Conservation (phyloP, 2,797 vertebrate species). For the Falco rusticolus region DNA sequence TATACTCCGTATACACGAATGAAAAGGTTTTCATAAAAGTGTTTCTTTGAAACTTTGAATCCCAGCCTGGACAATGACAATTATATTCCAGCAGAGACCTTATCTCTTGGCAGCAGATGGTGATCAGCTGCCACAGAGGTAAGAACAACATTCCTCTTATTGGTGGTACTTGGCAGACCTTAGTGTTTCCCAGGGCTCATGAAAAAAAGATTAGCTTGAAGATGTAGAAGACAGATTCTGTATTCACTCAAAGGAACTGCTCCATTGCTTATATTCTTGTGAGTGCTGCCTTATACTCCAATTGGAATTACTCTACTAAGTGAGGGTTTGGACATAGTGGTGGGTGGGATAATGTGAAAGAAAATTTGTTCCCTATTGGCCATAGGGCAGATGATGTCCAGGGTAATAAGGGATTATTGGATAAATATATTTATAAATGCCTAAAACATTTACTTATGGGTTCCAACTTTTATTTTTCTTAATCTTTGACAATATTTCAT, state of each 20-base stretch:
- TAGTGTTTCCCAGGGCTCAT: background rate
- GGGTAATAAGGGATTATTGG: background rate
- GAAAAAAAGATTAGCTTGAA: background rate
- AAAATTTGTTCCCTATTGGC: background rate
- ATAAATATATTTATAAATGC: background rate
- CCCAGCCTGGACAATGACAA: background rate
- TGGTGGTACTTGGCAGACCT: background rate
- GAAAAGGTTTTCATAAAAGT: background rate
- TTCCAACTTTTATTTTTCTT: background rate
- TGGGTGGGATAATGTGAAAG: background rate
- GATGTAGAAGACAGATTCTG: rapidly evolving
- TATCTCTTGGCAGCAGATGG: background rate
- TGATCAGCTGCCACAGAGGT: background rate
- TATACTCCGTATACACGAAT: background rate
- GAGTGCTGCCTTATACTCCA: background rate
- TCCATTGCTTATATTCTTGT: background rate
- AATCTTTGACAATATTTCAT: background rate
- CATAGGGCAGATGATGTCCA: background rate
- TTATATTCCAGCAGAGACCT: background rate
- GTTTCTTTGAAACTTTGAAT: background rate
- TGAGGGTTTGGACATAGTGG: background rate
- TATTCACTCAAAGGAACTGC: background rate
- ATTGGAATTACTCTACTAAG: background rate
- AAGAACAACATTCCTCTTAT: background rate
- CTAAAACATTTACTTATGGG: background rate